Base-by-base conservation (phyloP, 1,140 invertebrate species). In the Pantala flavescens region DNA sequence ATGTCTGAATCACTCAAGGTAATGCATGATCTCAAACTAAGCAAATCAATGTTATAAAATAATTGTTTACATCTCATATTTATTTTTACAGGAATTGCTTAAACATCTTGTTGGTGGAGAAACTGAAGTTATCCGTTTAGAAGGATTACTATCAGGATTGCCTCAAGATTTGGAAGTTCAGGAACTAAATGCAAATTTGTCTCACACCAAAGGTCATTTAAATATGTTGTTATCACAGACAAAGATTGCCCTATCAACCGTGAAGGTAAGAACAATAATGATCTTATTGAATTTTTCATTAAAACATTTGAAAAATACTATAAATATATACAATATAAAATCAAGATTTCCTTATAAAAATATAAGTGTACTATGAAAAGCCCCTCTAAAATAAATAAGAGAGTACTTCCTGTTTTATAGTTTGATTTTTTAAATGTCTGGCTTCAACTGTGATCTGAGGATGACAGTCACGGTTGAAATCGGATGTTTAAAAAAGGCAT, bases 1-100 rank as follows among this genome's bases (percentile, higher is more conserved):
- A 92, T 92, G 88, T 85, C 90, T 71, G 82, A 85, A 71, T 87
- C 88, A 77, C 82, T 92, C 24, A 84, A 83, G 87, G 91, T 92
- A 84, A 90, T 36, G 28, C 9, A 73, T 76, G 80, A 80, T 72
- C 43, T 71, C 76, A 79, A 78, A 70, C 74, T 75, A 72, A 72
- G 24, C 43, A 74, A 23, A 70, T 71, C n/a, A n/a, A n/a, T n/a
- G n/a, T n/a, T n/a, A n/a, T 36, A 36, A 36, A 9, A 9, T 36
- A 36, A 36, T 36, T 36, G 28, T 2, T 36, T 5, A 36, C 9
- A 36, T 36, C 28, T 5, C 9, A 36, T 36, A 9, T 42, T 24
- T 23, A 75, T 76, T 63, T 63, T 86, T 85, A 70, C 81, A 90
- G 89, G 84, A 83, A 72, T 85, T 88, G 75, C 83, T 87, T 71